Base-by-base conservation (phyloP, 2,113 vertebrate species). In the Mesembrinibis cayennensis region DNA sequence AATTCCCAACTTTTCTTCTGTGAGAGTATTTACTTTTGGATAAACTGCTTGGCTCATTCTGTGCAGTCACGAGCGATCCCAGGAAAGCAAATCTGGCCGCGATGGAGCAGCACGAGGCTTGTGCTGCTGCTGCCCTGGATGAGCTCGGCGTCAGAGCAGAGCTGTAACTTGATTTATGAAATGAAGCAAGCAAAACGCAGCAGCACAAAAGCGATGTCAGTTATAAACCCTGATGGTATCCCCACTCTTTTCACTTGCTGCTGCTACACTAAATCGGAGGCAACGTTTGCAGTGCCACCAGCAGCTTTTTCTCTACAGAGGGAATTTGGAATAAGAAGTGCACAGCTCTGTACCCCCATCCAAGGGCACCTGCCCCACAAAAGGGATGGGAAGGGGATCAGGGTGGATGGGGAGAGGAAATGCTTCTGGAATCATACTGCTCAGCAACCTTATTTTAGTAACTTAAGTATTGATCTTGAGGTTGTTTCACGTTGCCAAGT, bases 21-120 rank as follows among this genome's bases (percentile, higher is more conserved):
- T 5, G 21, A 49, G 49, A 7, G 84, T 13, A 13, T 84, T 70
- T 26, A 9, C 29, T 55, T 69, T 21, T 65, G 70, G 59, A 23
- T 20, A 27, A 67, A 55, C 15, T 1, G 2, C 56, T 67, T 13
- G 85, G 47, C 52, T 66, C 29, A 0, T 44, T 25, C 47, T 17
- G 25, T 22, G 62, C 27, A 9, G 47, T 66, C 16, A 8, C 0
- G 3, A 50, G 47, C 2, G 4, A 44, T 23, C 7, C 3, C 38
- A 25, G 70, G 42, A 34, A 38, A 22, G 85, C 29, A n/a, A 32
- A 55, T 23, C 25, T 34, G 78, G n/a, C 58, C 52, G 40, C 0
- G 5, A 0, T 2, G 47, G 70, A 59, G 70, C 50, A 18, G 59
- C 50, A 6, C 1, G 20, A 32, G 40, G 30, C 42, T 89, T 4